Evolutionary conservation across 2,797 vertebrate genomes (phyloP).

Genomic region (Diglossa cyanea): DNA sequence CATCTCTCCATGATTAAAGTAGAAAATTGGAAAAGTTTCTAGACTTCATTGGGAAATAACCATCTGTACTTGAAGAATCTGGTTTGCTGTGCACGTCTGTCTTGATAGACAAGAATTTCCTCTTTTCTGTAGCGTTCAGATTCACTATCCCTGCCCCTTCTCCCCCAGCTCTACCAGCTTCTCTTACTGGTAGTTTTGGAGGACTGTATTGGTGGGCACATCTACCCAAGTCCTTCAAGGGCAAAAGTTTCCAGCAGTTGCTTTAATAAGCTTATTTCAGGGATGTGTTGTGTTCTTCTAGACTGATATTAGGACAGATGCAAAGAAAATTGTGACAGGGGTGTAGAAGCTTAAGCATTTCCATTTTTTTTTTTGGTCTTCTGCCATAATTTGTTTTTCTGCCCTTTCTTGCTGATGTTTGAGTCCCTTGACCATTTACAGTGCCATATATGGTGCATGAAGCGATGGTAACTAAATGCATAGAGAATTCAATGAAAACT

Average conservation of each 20-base stretch:
- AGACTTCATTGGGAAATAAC: not conserved
- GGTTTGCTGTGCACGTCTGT: not conserved
- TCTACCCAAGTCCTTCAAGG: accelerated
- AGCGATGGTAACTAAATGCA: not conserved
- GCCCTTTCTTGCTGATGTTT: not conserved
- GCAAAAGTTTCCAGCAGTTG: not conserved
- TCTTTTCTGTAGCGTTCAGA: not conserved
- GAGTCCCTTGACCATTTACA: not conserved
- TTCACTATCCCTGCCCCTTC: not conserved
- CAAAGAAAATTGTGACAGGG: not conserved
- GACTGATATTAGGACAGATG: not conserved
- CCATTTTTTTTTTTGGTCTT: not conserved
- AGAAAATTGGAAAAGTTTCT: not conserved
- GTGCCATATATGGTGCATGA: not conserved
- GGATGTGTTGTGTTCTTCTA: not conserved
- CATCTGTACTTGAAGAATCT: not conserved
- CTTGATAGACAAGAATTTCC: not conserved
- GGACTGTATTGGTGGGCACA: not conserved
- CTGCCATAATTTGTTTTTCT: not conserved
- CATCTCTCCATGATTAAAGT: not conserved
- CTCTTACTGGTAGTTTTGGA: not conserved
- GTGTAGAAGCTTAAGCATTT: not conserved
- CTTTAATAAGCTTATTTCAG: not conserved
- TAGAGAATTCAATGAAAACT: not conserved
- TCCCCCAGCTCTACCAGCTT: not conserved